These are phyloP conservation scores for Caenorhabditis drosophilae DNA, from an alignment of 2,888 invertebrate species.

Conservation along the genomic window DNA sequence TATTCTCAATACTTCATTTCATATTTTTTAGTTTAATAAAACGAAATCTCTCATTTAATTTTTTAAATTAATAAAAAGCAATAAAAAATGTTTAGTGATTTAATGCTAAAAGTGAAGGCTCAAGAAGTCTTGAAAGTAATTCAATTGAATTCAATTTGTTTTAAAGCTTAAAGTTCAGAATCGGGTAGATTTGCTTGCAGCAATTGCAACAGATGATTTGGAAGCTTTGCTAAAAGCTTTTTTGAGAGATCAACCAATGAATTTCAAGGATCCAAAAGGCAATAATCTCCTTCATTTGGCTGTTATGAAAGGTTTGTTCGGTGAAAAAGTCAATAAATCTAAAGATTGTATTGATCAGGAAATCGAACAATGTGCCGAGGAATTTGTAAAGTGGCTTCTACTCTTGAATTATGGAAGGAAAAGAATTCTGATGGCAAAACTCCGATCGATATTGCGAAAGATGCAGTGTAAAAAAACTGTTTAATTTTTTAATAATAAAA, in stretches of 20 bases:
- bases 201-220: not conserved
- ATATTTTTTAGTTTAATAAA: no score
- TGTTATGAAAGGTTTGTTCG: conserved; percentile 11
- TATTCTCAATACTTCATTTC: no score
- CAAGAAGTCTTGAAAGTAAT: no score
- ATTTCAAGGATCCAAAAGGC: conserved; percentile 15
- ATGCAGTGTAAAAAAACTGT: conserved; percentile 10
- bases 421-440: conserved; percentile 37
- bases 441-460: conserved; percentile 31
- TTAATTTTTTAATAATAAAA: not conserved
- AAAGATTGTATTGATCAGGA: no score
- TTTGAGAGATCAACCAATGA: conserved; percentile 21
- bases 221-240: conserved; percentile 12
- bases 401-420: conserved; percentile 21
- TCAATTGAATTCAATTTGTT: no score
- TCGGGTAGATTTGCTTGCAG: not conserved
- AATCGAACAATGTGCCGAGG: conserved; percentile 16
- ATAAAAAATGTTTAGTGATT: no score
- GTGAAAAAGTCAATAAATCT: no score
- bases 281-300: conserved; percentile 29
- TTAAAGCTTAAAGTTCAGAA: no score
- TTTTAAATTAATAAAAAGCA: no score
- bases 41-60: no score
- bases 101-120: no score
- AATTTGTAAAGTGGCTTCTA: conserved; percentile 13